Conservation (phyloP, 23 tunicate species). For the Clavelina lepadiformis region DNA sequence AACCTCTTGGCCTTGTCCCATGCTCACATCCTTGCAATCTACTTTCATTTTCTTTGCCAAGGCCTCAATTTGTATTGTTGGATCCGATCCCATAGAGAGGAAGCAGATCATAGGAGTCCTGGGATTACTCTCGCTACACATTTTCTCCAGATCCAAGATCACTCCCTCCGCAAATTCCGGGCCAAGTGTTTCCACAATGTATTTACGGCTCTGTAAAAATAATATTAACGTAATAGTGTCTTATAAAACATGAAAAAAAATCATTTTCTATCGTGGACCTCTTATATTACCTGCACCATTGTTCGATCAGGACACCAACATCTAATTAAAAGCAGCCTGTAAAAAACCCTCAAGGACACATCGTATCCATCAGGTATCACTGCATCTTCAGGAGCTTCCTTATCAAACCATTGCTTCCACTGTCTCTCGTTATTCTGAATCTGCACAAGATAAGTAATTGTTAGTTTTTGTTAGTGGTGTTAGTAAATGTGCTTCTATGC, state of each 20-base stretch:
- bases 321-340: constrained; percentile 73
- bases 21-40: constrained; percentile 80
- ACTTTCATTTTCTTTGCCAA: constrained; percentile 85
- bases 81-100: constrained; percentile 96
- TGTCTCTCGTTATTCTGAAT: constrained; percentile 87
- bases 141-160: constrained; percentile 72
- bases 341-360: constrained; percentile 69
- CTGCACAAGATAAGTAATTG: constrained; percentile 7
- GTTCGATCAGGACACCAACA: constrained; percentile 97
- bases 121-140: constrained; percentile 85
- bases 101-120: constrained; percentile 88
- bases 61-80: constrained; percentile 79
- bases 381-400: constrained; percentile 85
- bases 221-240: neutral
- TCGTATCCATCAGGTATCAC: constrained; percentile 95
- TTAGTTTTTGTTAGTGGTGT: neutral
- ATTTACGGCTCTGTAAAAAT: constrained; percentile 74
- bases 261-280: neutral
- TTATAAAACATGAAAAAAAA: constrained; percentile 1
- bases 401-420: constrained; percentile 97
- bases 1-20: constrained; percentile 99
- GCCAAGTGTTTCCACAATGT: constrained; percentile 83
- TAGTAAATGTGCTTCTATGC: neutral
- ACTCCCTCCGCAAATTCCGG: constrained; percentile 84
- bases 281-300: constrained; percentile 79